Conservation (phyloP, 2,113 vertebrate species). For the Motacilla alba region DNA sequence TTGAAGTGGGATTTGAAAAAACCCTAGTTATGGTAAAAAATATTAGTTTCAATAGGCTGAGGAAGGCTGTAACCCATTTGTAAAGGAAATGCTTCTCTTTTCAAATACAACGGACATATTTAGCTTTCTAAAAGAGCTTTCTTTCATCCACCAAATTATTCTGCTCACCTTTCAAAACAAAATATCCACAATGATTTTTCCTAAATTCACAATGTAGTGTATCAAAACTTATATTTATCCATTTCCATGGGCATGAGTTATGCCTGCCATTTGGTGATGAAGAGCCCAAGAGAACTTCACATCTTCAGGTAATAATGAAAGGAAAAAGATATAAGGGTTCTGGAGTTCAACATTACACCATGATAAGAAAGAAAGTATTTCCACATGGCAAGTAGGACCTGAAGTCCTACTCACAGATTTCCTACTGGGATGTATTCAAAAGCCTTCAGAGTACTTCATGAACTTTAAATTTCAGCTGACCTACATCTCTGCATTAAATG, state of each 20-base stretch:
- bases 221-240: background rate
- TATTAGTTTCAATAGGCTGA: background rate
- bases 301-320: background rate
- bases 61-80: background rate
- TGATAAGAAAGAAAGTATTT: background rate
- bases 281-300: background rate
- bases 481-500: background rate
- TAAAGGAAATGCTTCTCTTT: background rate
- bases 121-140: background rate
- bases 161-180: background rate
- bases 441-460: background rate
- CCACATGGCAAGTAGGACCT: background rate
- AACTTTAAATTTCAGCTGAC: constrained; percentile 21
- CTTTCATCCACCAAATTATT: background rate
- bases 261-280: background rate
- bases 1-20: background rate
- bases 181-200: background rate
- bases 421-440: background rate
- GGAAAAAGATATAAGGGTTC: background rate
- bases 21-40: background rate
- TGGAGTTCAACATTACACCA: background rate
- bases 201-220: background rate
- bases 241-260: background rate
- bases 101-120: background rate
- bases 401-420: background rate